Evolutionary conservation across 2,113 vertebrate genomes (phyloP), one percentile per base, ranked within the genome.

Genomic region (Chaetodon trifascialis): DNA sequence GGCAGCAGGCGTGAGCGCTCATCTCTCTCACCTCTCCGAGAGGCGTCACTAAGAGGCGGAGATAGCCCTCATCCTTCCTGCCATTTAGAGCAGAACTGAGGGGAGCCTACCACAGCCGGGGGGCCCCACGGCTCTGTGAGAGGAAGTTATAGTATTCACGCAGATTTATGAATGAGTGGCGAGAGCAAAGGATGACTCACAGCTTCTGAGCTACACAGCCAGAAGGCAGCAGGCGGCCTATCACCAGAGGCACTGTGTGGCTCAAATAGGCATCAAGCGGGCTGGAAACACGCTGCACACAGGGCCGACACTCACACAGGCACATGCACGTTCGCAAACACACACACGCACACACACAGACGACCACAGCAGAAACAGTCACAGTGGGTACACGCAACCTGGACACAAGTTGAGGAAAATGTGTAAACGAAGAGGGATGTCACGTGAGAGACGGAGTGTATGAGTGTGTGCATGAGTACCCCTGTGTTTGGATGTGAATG

Each of bases 101-200:
- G 78, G 84, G 84, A 86, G 79, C 70, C 87, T 89, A 89, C 84
- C 82, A 72, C 86, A 86, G 90, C 71, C n/a, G 40, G 62, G 82
- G 76, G 79, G 71, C 46, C 75, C 82, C 55, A n/a, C 52, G 25
- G 84, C 72, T 71, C 81, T 69, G 67, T 8, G 51, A 90, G 79
- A 89, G 88, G 87, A 94, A 93, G 91, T 89, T 78, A 78, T 92
- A 94, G 88, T 94, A 93, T 94, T 93, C 88, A 87, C 69, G 49
- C 85, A 89, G 74, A 92, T 94, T 94, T 93, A 94, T 94, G 93
- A 95, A 94, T 94, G 94, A 94, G 91, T 76, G 82, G 83, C 58
- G 90, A 92, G 84, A 91, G 91, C 77, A 82, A 84, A 68, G 84
- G 90, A 94, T 95, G 92, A 95, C 89, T 95, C 93, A 94, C 91